Evolutionary conservation across 2,888 invertebrate species (phyloP), one percentile per base, ranked within the genome.

Genomic region (Podabrus alpinus): DNA sequence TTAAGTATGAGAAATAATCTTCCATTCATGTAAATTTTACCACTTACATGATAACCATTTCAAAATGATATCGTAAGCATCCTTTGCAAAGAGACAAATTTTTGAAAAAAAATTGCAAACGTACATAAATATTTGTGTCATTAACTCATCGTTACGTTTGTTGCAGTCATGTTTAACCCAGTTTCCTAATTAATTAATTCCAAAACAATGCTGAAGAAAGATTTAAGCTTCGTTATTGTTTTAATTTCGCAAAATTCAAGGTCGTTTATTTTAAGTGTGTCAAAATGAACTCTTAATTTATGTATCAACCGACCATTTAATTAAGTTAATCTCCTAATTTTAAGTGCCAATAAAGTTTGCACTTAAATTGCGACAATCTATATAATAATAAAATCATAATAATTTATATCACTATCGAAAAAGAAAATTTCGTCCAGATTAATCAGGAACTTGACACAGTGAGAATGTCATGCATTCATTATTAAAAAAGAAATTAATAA

Each of bases 11-110:
- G 61, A 61, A 71, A 71, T 66, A 66, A 60, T 71, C 66, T 16
- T 71, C 66, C 60, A 67, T 71, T 71, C 71, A 71, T 71, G 71
- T 71, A 67, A 59, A 59, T 67, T 67, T 61, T 61, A 24, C 60
- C 19, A 60, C 66, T 71, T 71, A 66, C 71, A 71, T 67, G 21
- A 15, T n/a, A 17, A 21, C 3, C 64, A 21, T 64, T 64, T 64
- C 21, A 64, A n/a, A 45, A 45, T n/a, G 45, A n/a, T n/a, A n/a
- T 45, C 45, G 45, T 45, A 67, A 29, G n/a, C n/a, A 25, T 67
- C 25, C 19, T 24, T 15, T 25, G 9, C 29, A 2, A 21, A 25
- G 25, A 67, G 29, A 67, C 16, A 67, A 24, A 29, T 67, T 45
- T 45, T 45, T 45, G 2, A 7, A 45, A 45, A 45, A 45, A 45